Base-by-base conservation (phyloP, 2,113 vertebrate genomes). In the Panthera uncia region DNA sequence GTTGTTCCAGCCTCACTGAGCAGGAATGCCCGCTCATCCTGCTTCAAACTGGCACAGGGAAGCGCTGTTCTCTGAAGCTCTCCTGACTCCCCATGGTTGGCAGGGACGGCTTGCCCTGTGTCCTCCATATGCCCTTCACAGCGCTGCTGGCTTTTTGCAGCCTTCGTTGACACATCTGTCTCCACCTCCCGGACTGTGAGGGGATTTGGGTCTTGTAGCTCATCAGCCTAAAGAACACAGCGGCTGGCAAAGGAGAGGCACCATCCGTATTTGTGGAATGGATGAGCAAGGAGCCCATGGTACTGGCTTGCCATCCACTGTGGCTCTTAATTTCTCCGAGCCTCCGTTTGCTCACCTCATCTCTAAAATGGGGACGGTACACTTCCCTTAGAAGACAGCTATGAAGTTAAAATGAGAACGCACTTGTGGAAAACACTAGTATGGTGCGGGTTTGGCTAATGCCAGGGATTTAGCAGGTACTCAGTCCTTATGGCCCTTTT, bases 111-210 rank as follows among this genome's bases (percentile, higher is more conserved):
- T 50, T 19, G 50, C 8, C 45, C 36, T 1, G 1, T 29, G 41
- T 50, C 38, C n/a, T 84, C 33, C 23, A 1, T 19, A 27, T 1
- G 0, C 52, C 76, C 57, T 52, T 88, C 31, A 23, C 25, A 21
- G 41, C 1, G 1, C 16, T 3, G 1, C 0, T 0, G 33, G 16
- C 11, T 2, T 66, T 41, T 13, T 5, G 15, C n/a, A 36, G 10
- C n/a, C 18, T 85, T 66, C 0, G 0, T 86, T 27, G 45, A 3
- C 7, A 52, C 18, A 5, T 41, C 29, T 33, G 45, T 33, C 79
- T 69, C 33, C 41, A 7, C 7, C 18, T 36, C 45, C 48, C 29
- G 6, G 29, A 29, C 45, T 11, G 18, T 10, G 66, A 31, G 18
- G 48, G 31, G 48, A 1, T 41, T 45, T 36, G 91, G 65, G 55